phyloP scores from a whole-genome alignment of 2,113 vertebrate genomes.

The Crotalus tigris region DNA sequence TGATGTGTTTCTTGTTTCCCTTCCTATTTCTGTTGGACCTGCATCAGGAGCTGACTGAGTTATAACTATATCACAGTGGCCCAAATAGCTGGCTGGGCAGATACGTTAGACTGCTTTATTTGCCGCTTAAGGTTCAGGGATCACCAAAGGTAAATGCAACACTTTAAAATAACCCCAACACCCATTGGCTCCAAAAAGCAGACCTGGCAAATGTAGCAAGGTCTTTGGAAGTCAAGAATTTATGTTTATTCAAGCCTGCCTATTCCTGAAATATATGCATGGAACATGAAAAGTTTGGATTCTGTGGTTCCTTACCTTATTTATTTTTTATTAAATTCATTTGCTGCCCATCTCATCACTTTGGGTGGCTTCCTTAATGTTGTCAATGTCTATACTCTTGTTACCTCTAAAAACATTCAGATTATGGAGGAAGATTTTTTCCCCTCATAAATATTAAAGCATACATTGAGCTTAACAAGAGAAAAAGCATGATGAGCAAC shows the following conservation, averaged over 20 bases:
- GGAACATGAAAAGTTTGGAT: not conserved
- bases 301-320: not conserved
- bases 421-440: not conserved
- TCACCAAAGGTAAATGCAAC: not conserved
- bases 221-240: not conserved
- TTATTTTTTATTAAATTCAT: not conserved
- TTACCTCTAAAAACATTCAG: not conserved
- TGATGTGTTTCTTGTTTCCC: not conserved
- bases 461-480: conserved; percentile 38
- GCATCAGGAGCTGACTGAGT: not conserved
- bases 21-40: not conserved
- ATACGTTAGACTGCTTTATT: not conserved
- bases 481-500: conserved; percentile 44
- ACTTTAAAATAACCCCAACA: not conserved
- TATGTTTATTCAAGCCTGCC: not conserved
- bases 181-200: not conserved
- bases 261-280: not conserved
- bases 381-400: not conserved
- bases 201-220: not conserved
- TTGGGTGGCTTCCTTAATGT: not conserved
- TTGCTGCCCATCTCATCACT: not conserved
- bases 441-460: conserved; percentile 37
- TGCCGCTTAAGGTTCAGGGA: not conserved
- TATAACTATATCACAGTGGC: not conserved
- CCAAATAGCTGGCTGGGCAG: not conserved